These are phyloP conservation scores for Psilanteris sp. DNA, from an alignment of 1,140 invertebrate genomes.

Conservation along the genomic window DNA sequence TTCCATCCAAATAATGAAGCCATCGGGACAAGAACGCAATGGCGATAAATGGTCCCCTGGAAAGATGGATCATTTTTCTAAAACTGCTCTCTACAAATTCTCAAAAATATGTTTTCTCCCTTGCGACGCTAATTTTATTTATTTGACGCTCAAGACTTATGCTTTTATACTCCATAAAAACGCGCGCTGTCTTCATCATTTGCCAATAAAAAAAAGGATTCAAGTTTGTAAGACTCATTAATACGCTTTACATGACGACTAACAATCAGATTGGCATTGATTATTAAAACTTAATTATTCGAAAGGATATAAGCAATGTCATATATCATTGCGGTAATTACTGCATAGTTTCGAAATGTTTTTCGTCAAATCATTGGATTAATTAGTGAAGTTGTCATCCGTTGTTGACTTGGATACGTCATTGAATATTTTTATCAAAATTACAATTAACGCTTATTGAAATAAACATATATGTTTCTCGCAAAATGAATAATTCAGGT, in stretches of 20 bases:
- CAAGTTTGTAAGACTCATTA: slow-evolving; percentile 7
- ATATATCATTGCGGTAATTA: slow-evolving; percentile 38
- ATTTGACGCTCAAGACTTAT: too few relatives aligned
- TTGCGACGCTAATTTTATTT: too few relatives aligned
- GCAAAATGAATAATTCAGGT: too few relatives aligned
- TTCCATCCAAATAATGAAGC: slow-evolving; percentile 72
- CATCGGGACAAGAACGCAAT: slow-evolving; percentile 51
- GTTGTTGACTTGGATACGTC: not conserved
- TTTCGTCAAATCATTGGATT: slow-evolving; percentile 47
- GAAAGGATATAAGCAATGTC: slow-evolving; percentile 39
- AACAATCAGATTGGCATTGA: slow-evolving; percentile 21
- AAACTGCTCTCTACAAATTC: too few relatives aligned
- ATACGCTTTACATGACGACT: slow-evolving; percentile 3
- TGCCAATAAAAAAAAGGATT: slow-evolving; percentile 1
- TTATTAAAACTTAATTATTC: slow-evolving; percentile 51
- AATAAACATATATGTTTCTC: too few relatives aligned
- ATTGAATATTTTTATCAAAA: slow-evolving; percentile 10
- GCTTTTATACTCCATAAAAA: too few relatives aligned
- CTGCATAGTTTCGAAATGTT: slow-evolving; percentile 22
- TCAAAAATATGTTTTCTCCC: too few relatives aligned
- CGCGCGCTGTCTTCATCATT: too few relatives aligned
- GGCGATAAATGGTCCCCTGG: slow-evolving; percentile 33
- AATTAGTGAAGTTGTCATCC: slow-evolving; percentile 33
- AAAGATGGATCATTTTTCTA: slow-evolving; percentile 31
- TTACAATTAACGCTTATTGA: too few relatives aligned